A percentile compares a stretch with the other conserved stretches of the same genome.
Evolutionary conservation across 2,888 invertebrate species (phyloP).

Genomic region (Sarcophaga caerulescens): DNA sequence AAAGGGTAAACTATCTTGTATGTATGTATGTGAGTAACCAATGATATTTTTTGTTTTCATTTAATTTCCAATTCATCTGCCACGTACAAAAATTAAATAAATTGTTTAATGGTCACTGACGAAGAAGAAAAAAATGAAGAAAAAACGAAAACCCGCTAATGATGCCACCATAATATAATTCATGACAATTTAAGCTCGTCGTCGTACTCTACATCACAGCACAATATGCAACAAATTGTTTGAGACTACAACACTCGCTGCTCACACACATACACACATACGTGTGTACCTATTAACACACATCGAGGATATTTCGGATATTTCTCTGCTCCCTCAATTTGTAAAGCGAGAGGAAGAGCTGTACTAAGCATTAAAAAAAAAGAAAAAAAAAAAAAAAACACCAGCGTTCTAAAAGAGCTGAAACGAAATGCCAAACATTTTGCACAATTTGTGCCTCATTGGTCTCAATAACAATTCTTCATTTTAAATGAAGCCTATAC

Average conservation of each 20-base stretch:
- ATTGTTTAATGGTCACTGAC: constrained; percentile 71
- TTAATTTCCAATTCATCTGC: constrained; percentile 60
- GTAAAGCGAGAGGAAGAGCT: constrained; percentile 24
- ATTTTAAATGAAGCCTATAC: constrained; percentile 73
- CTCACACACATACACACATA: neutral
- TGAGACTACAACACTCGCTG: constrained; percentile 5
- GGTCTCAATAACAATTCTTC: constrained; percentile 78
- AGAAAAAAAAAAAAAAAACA: constrained; percentile 5
- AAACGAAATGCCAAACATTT: constrained; percentile 74
- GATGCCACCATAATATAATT: constrained; percentile 76
- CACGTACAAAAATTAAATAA: constrained; percentile 74
- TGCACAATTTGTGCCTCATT: constrained; percentile 80
- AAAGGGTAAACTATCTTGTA: neutral
- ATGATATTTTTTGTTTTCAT: constrained; percentile 6
- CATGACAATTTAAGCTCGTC: constrained; percentile 70
- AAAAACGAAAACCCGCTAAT: constrained; percentile 69
- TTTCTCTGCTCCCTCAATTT: constrained; percentile 26
- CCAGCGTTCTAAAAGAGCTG: neutral
- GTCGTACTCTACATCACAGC: constrained; percentile 28
- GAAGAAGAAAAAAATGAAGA: constrained; percentile 15
- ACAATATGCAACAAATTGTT: neutral
- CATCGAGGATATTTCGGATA: constrained; percentile 48
- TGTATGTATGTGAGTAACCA: neutral
- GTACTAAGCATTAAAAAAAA: constrained; percentile 37
- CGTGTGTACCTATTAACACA: constrained; percentile 9